Evolutionary conservation across 2,888 invertebrate species (phyloP).

Genomic region (Helicoverpa assulta): DNA sequence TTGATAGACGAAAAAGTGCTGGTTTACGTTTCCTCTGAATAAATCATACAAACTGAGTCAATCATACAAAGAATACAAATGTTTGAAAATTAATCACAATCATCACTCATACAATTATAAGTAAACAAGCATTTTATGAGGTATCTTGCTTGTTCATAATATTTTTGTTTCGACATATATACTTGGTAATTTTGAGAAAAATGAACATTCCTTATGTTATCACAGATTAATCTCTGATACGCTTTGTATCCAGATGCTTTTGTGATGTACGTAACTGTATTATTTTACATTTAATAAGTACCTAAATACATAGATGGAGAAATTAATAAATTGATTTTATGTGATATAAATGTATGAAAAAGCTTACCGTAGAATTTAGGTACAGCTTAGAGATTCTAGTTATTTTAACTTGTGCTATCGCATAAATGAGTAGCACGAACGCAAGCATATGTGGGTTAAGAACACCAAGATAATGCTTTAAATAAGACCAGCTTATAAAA

Average conservation of each 20-base stretch:
- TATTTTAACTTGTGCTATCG: background rate
- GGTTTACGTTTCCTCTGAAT: too few relatives aligned
- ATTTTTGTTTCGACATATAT: too few relatives aligned
- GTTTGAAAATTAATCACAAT: too few relatives aligned
- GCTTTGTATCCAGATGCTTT: conserved; percentile 18
- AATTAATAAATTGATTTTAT: conserved; percentile 1
- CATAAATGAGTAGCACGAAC: conserved; percentile 13
- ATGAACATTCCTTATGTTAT: conserved; percentile 17
- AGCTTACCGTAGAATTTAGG: background rate
- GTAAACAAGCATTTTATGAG: too few relatives aligned
- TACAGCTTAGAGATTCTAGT: background rate
- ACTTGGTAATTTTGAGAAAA: too few relatives aligned
- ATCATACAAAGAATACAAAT: too few relatives aligned
- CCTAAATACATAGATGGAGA: conserved; percentile 5
- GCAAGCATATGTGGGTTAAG: background rate
- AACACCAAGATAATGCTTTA: background rate
- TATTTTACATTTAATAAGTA: background rate
- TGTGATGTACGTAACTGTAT: background rate
- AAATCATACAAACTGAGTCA: too few relatives aligned
- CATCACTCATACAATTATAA: too few relatives aligned
- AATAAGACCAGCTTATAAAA: conserved; percentile 4
- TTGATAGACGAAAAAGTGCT: too few relatives aligned
- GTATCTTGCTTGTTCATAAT: too few relatives aligned
- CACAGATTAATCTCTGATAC: conserved; percentile 31
- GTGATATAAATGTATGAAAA: conserved; percentile 16